Evolutionary conservation across 2,888 invertebrate species (phyloP).

Genomic region (Coenonympha arcania): DNA sequence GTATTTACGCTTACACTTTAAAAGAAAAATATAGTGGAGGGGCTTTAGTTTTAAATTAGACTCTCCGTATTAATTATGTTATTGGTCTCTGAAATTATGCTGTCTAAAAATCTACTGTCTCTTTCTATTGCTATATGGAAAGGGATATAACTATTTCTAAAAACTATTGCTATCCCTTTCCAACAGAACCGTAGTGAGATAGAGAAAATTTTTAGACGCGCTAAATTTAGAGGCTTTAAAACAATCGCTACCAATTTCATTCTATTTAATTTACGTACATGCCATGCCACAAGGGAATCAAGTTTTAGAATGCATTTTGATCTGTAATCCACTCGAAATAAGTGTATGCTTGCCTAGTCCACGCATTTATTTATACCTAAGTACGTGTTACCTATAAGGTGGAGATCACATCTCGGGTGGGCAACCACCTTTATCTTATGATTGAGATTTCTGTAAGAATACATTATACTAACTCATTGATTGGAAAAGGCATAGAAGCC

Average conservation of each 20-base stretch:
- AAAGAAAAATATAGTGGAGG: too few relatives aligned
- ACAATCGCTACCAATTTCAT: background rate
- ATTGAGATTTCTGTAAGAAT: background rate
- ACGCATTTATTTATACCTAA: constrained; percentile 37
- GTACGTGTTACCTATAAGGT: background rate
- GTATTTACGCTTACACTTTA: too few relatives aligned
- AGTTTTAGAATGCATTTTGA: constrained; percentile 1
- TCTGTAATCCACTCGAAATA: background rate
- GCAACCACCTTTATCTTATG: background rate
- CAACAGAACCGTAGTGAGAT: too few relatives aligned
- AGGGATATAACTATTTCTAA: too few relatives aligned
- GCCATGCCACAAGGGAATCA: background rate
- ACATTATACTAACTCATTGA: background rate
- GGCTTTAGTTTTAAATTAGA: too few relatives aligned
- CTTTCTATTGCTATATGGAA: too few relatives aligned
- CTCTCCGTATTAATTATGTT: too few relatives aligned
- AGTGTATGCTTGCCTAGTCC: constrained; percentile 35
- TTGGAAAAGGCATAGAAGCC: too few relatives aligned
- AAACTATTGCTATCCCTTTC: too few relatives aligned
- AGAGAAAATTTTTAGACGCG: background rate
- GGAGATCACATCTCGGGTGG: background rate
- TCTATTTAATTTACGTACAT: too few relatives aligned
- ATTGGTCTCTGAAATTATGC: too few relatives aligned
- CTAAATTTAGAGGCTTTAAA: background rate
- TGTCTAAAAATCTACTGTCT: too few relatives aligned